These are phyloP conservation scores for Pteria penguin DNA, from an alignment of 2,888 invertebrate genomes.

Conservation along the genomic window DNA sequence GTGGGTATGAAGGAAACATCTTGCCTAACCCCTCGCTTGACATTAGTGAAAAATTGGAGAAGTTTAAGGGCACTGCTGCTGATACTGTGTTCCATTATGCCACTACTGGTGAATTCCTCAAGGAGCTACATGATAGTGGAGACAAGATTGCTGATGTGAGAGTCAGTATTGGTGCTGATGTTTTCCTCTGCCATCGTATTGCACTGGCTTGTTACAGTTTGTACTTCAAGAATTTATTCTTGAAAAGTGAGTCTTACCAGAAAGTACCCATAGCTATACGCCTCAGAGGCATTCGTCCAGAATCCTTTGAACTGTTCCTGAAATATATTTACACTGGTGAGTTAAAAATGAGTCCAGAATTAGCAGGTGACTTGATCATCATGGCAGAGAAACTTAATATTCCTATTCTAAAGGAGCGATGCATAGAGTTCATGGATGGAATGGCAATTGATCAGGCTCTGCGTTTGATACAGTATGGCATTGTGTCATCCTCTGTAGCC, in stretches of 20 bases:
- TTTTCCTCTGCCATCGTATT: constrained; percentile 66
- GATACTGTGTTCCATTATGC: constrained; percentile 59
- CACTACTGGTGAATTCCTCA: constrained; percentile 59
- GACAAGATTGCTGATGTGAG: constrained; percentile 65
- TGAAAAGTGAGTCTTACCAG: constrained; percentile 32
- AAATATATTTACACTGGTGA: constrained; percentile 64
- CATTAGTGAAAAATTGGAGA: constrained; percentile 29
- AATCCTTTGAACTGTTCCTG: constrained; percentile 62
- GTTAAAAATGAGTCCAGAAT: constrained; percentile 47
- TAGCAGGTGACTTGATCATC: constrained; percentile 55
- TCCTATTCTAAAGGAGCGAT: constrained; percentile 39
- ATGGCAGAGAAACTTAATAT: constrained; percentile 61
- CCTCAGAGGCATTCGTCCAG: constrained; percentile 57
- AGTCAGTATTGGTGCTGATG: constrained; percentile 55
- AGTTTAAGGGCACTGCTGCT: constrained; percentile 53
- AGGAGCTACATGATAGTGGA: constrained; percentile 68
- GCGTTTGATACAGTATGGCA: constrained; percentile 43
- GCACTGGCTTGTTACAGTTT: constrained; percentile 66
- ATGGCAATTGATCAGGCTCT: constrained; percentile 53
- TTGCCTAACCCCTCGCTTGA: not conserved
- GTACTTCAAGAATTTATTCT: constrained; percentile 64
- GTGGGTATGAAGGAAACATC: not conserved
- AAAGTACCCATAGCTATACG: constrained; percentile 57
- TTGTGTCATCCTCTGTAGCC: constrained; percentile 16
- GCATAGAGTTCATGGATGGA: constrained; percentile 36